Conservation (phyloP, 1,140 invertebrate genomes). For the Conopomorpha cramerella region DNA sequence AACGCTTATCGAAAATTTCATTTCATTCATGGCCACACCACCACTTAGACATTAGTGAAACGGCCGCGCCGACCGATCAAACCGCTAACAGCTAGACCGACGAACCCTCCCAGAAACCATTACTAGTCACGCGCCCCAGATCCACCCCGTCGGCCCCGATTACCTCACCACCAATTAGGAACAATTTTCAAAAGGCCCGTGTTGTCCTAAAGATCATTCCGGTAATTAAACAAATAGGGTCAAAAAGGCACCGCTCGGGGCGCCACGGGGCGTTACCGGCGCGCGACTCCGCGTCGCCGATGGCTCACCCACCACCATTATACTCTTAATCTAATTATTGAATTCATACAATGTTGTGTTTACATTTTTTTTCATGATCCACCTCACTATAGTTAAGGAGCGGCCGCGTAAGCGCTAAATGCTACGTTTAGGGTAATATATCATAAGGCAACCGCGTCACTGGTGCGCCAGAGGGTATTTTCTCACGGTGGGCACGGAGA, state of each 20-base stretch:
- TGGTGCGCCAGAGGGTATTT: slow-evolving; percentile 27
- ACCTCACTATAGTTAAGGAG: slow-evolving; percentile 50
- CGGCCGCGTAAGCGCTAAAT: slow-evolving; percentile 56
- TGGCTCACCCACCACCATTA: slow-evolving; percentile 41
- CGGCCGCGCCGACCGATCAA: no score
- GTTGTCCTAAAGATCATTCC: slow-evolving; percentile 47
- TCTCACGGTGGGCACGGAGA: slow-evolving; percentile 30
- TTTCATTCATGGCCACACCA: no score
- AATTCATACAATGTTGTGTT: slow-evolving; percentile 60
- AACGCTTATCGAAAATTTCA: no score
- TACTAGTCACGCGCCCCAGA: slow-evolving; percentile 1
- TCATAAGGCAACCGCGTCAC: slow-evolving; percentile 45
- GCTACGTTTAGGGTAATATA: slow-evolving; percentile 56
- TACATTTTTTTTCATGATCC: slow-evolving; percentile 59
- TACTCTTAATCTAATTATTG: slow-evolving; percentile 59
- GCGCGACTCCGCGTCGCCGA: slow-evolving; percentile 44
- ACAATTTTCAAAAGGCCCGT: slow-evolving; percentile 42
- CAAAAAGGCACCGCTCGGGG: slow-evolving; percentile 42
- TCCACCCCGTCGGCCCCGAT: slow-evolving; percentile 6
- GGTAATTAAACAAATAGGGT: slow-evolving; percentile 60
- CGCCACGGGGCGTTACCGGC: slow-evolving; percentile 40
- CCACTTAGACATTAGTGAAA: no score
- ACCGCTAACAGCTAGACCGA: no score
- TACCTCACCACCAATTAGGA: slow-evolving; percentile 34
- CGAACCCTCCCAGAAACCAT: not conserved